Evolutionary conservation across 2,113 vertebrate species (phyloP), one percentile per base, ranked within the genome.

Genomic region (Tretioscincus oriximinensis): DNA sequence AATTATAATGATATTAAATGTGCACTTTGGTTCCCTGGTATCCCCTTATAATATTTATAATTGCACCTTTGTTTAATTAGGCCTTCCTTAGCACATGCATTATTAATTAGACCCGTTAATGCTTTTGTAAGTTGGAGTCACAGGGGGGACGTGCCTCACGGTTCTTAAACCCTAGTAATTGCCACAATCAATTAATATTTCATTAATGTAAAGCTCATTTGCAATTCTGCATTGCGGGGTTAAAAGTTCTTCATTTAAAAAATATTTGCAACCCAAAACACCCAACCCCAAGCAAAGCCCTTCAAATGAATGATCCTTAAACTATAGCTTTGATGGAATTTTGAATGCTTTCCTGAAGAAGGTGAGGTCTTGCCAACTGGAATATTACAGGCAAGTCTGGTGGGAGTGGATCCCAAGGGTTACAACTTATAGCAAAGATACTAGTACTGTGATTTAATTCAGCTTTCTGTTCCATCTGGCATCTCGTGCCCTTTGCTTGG

Each of bases 61-160:
- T 85, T 89, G 89, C 87, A 88, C 83, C 76, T 85, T 12, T 47
- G 73, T 89, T 92, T 93, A 93, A 93, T 92, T 88, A 90, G 90
- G 88, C 90, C 91, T 91, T 93, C 89, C 90, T 90, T 90, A 88
- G 87, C 89, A 89, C 90, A 91, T 93, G 86, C 92, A 93, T 93
- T 93, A 93, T 93, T 93, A 93, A 93, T 93, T 91, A 93, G 92
- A 86, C 66, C 83, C 66, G 86, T 88, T 92, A 88, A 92, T 89
- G 89, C 88, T 89, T 87, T 90, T 91, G 91, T 89, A 90, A 93
- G 88, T 91, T 86, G 86, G 88, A 93, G 88, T 91, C 92, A 90
- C 86, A 84, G 83, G 85, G 89, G 89, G 90, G 90, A 89, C 88
- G 78, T 85, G 80, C 89, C 64, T 61, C 67, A 49, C 77, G 63